phyloP scores from a whole-genome alignment of 2,797 vertebrate genomes.

The Pseudomugil tenellus region DNA sequence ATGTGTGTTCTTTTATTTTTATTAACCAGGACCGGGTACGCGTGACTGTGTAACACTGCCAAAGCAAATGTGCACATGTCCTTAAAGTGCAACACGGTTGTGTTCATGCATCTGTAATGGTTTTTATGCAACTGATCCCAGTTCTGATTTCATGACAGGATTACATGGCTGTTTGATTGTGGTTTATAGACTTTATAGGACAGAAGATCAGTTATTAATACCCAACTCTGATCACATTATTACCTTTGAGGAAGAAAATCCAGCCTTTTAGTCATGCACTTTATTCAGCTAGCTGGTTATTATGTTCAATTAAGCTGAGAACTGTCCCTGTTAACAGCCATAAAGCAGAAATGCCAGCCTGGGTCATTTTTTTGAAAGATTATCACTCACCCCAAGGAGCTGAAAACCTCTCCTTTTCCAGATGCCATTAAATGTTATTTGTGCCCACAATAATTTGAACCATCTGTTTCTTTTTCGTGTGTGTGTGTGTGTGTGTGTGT shows the following conservation, averaged over 20 bases:
- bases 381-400: slow-evolving; percentile 35
- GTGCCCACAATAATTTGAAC: slow-evolving; percentile 26
- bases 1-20: not conserved
- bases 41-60: not conserved
- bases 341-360: slow-evolving; percentile 28
- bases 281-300: slow-evolving; percentile 32
- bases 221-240: slow-evolving; percentile 15
- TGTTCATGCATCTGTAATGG: not conserved
- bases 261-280: slow-evolving; percentile 2
- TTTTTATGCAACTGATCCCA: not conserved
- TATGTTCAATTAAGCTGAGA: slow-evolving; percentile 32
- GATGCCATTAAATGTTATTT: slow-evolving; percentile 30
- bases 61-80: not conserved
- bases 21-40: not conserved
- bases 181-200: slow-evolving; percentile 3
- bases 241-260: slow-evolving; percentile 24
- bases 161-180: not conserved
- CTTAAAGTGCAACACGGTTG: not conserved
- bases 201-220: slow-evolving; percentile 10
- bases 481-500: slow-evolving; percentile 5
- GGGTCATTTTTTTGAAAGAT: slow-evolving; percentile 29
- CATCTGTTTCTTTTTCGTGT: slow-evolving; percentile 10
- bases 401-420: slow-evolving; percentile 36
- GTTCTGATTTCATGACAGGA: not conserved
- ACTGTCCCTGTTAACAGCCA: slow-evolving; percentile 22